A percentile compares a stretch with the other conserved stretches of the same genome.
These are phyloP conservation scores for Cephus rjabovi DNA, from an alignment of 2,888 invertebrate genomes.

Conservation along the genomic window DNA sequence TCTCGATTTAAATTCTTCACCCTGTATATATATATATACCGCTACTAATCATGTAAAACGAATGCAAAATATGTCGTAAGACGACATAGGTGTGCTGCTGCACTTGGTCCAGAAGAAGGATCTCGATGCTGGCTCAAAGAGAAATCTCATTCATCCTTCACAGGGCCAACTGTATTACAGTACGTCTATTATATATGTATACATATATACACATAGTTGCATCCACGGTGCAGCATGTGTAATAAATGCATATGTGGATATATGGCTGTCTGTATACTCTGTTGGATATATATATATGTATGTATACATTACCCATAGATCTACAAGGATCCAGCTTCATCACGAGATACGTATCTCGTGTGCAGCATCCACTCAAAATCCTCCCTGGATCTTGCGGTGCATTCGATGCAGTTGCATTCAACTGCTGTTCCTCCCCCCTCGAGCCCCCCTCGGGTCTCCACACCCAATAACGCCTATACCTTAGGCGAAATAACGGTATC, in stretches of 20 bases:
- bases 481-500: background rate
- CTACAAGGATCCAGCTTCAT: background rate
- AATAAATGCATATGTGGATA: background rate
- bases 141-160: background rate
- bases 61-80: background rate
- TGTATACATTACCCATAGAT: background rate
- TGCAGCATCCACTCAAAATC: background rate
- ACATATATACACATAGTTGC: background rate
- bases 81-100: background rate
- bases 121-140: background rate
- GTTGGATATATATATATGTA: background rate
- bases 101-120: background rate
- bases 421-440: background rate
- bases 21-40: background rate
- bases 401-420: background rate
- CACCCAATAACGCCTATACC: background rate
- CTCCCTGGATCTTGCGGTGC: background rate
- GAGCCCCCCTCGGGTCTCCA: background rate
- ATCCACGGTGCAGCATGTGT: background rate
- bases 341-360: background rate
- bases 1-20: too few relatives aligned
- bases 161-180: background rate
- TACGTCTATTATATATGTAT: background rate
- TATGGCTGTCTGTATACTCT: background rate
- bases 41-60: constrained; percentile 8